Percentiles rank a stretch among this genome's conserved stretches.
These are phyloP conservation scores for Nesidiocoris tenuis DNA, from an alignment of 2,888 invertebrate species.

Conservation along the genomic window DNA sequence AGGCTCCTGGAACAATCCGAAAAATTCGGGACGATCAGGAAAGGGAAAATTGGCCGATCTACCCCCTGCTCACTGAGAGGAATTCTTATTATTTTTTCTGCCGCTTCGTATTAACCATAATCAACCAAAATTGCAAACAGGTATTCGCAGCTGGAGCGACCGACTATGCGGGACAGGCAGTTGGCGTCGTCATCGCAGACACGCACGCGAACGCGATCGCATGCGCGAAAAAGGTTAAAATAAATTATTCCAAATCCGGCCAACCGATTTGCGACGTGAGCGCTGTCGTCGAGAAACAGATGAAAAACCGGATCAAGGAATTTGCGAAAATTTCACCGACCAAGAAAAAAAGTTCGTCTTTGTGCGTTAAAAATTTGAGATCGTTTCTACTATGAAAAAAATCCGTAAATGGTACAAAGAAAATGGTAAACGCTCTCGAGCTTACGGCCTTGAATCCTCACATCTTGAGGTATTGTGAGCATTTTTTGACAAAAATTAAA, in stretches of 20 bases:
- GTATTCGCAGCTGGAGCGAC: slow-evolving; percentile 53
- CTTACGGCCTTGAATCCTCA: too few relatives aligned
- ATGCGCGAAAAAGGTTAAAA: slow-evolving; percentile 62
- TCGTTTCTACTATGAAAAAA: background rate
- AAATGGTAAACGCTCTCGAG: too few relatives aligned
- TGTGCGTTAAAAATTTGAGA: too few relatives aligned
- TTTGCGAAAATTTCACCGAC: slow-evolving; percentile 18
- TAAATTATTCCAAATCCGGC: slow-evolving; percentile 59
- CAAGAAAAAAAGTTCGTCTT: slow-evolving; percentile 28
- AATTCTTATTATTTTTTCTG: too few relatives aligned
- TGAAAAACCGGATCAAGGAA: slow-evolving; percentile 46
- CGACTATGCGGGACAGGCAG: slow-evolving; percentile 69
- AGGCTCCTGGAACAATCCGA: too few relatives aligned
- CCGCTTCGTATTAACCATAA: too few relatives aligned
- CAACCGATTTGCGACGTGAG: slow-evolving; percentile 49
- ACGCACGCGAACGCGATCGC: slow-evolving; percentile 61
- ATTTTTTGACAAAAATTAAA: too few relatives aligned
- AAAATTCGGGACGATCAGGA: too few relatives aligned
- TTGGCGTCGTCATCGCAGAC: slow-evolving; percentile 71
- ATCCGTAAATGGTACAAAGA: too few relatives aligned
- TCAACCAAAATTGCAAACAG: slow-evolving; percentile 26
- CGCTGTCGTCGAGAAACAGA: slow-evolving; percentile 46
- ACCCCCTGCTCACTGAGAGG: too few relatives aligned
- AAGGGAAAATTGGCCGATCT: too few relatives aligned
- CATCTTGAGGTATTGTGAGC: too few relatives aligned